phyloP scores from a whole-genome alignment of 2,888 invertebrate species.

The Lissocephala sabroskyi region DNA sequence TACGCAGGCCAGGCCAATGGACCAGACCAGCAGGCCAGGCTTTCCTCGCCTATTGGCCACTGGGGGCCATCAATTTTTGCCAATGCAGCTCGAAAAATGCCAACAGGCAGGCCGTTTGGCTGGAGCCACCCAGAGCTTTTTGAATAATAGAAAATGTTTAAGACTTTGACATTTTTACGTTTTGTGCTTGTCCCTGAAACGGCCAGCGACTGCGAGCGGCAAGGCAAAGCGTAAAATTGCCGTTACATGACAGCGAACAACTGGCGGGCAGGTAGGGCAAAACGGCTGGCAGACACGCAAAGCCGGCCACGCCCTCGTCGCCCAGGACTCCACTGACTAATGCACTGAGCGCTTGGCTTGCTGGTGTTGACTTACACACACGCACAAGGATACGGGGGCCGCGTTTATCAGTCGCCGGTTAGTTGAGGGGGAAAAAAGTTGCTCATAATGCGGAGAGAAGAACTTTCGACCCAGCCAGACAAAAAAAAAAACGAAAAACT shows the following conservation, averaged over 20 bases:
- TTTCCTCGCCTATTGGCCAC: too few species aligned
- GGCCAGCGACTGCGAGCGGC: constrained; percentile 22
- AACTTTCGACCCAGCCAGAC: constrained; percentile 30
- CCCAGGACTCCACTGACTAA: constrained; percentile 39
- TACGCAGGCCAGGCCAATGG: constrained; percentile 1
- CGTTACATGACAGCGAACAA: constrained; percentile 60
- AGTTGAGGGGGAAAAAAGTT: constrained; percentile 37
- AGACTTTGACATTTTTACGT: constrained; percentile 3
- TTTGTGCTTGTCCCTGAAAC: constrained; percentile 40
- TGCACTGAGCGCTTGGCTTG: constrained; percentile 41
- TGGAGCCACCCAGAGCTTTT: too few species aligned
- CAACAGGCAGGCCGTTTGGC: too few species aligned
- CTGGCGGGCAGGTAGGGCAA: constrained; percentile 51
- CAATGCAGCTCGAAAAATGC: constrained; percentile 36
- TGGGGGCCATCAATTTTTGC: constrained; percentile 50
- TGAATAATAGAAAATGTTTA: constrained; percentile 7
- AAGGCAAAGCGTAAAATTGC: constrained; percentile 51
- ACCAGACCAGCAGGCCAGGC: too few species aligned
- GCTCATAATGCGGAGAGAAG: constrained; percentile 54
- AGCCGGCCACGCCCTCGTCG: constrained; percentile 12
- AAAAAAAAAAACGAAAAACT: constrained; percentile 22
- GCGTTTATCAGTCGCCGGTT: constrained; percentile 35
- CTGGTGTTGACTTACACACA: constrained; percentile 45
- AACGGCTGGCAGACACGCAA: constrained; percentile 52
- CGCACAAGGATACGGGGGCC: constrained; percentile 16